phyloP scores from a whole-genome alignment of 2,888 invertebrate species.

The Lobophora halterata region DNA sequence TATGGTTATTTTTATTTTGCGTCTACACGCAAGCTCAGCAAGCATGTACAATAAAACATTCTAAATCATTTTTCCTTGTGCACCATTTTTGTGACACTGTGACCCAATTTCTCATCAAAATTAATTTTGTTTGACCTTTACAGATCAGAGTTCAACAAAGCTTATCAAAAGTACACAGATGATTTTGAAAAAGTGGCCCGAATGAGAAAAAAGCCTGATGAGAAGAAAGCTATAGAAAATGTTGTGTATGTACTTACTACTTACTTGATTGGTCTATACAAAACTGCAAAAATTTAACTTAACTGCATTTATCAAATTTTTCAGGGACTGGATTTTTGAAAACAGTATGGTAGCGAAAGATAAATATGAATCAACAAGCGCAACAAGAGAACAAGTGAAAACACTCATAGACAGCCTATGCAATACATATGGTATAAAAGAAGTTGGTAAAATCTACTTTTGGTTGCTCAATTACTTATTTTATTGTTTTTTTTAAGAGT shows the following conservation, averaged over 20 bases:
- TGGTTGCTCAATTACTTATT: conserved; percentile 14
- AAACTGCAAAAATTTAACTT: no score
- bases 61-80: no score
- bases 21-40: no score
- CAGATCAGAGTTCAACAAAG: conserved; percentile 49
- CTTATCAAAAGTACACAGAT: conserved; percentile 57
- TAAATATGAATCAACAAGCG: conserved; percentile 83
- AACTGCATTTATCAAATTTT: conserved; percentile 2
- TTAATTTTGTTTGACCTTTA: conserved; percentile 17
- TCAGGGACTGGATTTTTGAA: conserved; percentile 86
- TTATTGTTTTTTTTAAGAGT: neutral
- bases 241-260: conserved; percentile 59
- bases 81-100: no score
- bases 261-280: no score
- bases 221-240: conserved; percentile 58
- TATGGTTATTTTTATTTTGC: no score
- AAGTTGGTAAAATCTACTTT: conserved; percentile 66
- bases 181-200: conserved; percentile 59
- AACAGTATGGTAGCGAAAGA: conserved; percentile 85
- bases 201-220: conserved; percentile 63
- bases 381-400: conserved; percentile 88
- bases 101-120: no score
- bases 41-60: no score
- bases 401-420: conserved; percentile 82
- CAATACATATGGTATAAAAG: conserved; percentile 74